Conservation (phyloP, 1,140 invertebrate genomes). For the Micrasema minimum region DNA sequence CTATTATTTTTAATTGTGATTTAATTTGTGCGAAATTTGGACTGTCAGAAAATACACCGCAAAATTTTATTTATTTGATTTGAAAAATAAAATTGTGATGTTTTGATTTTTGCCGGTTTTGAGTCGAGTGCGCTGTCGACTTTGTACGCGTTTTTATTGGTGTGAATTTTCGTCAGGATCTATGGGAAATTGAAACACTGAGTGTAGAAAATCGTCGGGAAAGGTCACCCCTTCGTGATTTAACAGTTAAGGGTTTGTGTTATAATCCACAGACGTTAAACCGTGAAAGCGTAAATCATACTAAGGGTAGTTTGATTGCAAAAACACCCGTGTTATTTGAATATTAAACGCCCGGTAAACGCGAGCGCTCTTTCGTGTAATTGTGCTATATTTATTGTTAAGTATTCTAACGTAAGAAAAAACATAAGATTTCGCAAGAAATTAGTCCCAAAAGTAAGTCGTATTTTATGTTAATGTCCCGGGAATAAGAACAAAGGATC, state of each 20-base stretch:
- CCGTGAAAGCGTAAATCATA: constrained; percentile 29
- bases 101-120: constrained; percentile 3
- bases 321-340: constrained; percentile 28
- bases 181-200: constrained; percentile 22
- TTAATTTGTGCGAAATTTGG: not conserved
- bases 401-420: too few relatives aligned
- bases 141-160: not conserved
- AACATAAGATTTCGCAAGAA: too few relatives aligned
- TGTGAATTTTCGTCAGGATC: constrained; percentile 5
- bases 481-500: constrained; percentile 10
- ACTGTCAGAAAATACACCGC: constrained; percentile 2
- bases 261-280: constrained; percentile 29
- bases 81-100: too few relatives aligned
- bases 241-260: constrained; percentile 33
- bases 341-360: not conserved
- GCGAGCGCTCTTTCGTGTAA: not conserved
- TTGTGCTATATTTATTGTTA: too few relatives aligned
- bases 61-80: not conserved
- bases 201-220: constrained; percentile 1
- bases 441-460: too few relatives aligned
- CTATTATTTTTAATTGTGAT: constrained; percentile 1
- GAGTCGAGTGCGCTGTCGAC: constrained; percentile 9
- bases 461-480: too few relatives aligned
- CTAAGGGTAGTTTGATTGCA: constrained; percentile 1
- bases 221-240: constrained; percentile 17